A percentile compares a stretch with the other conserved stretches of the same genome.
phyloP scores from a whole-genome alignment of 2,113 vertebrate species.

The Phycodurus eques region DNA sequence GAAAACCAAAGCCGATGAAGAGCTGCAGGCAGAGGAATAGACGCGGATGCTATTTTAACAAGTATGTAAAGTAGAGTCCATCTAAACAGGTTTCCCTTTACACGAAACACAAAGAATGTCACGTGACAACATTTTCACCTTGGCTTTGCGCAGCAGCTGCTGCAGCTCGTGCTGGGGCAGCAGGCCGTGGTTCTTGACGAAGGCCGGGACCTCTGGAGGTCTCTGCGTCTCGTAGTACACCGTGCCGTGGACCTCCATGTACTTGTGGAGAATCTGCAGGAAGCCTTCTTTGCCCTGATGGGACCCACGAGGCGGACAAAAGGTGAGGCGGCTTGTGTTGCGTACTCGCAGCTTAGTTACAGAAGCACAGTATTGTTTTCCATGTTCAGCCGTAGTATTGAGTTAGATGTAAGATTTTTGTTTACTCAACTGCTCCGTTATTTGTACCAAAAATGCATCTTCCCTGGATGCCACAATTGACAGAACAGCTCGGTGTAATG shows the following conservation, averaged over 20 bases:
- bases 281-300: slow-evolving; percentile 91
- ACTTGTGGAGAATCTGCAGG: slow-evolving; percentile 86
- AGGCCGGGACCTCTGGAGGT: slow-evolving; percentile 90
- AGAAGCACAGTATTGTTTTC: neutral
- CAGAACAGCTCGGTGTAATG: too few species aligned
- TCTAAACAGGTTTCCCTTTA: neutral
- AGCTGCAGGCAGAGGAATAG: slow-evolving; percentile 71
- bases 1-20: slow-evolving; percentile 96
- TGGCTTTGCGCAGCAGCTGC: slow-evolving; percentile 91
- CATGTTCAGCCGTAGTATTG: neutral
- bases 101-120: neutral
- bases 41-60: neutral
- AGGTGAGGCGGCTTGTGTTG: neutral
- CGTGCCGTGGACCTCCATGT: slow-evolving; percentile 97
- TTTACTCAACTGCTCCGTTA: too few species aligned
- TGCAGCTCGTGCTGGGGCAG: slow-evolving; percentile 93
- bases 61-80: neutral
- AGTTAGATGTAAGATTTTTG: too few species aligned
- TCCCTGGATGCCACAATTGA: too few species aligned
- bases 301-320: slow-evolving; percentile 5
- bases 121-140: slow-evolving; percentile 61
- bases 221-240: slow-evolving; percentile 95
- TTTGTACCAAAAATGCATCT: too few species aligned
- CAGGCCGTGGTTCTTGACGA: slow-evolving; percentile 95
- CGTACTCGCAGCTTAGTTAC: neutral